Conservation (phyloP, 2,888 invertebrate genomes). For the Mermis nigrescens region DNA sequence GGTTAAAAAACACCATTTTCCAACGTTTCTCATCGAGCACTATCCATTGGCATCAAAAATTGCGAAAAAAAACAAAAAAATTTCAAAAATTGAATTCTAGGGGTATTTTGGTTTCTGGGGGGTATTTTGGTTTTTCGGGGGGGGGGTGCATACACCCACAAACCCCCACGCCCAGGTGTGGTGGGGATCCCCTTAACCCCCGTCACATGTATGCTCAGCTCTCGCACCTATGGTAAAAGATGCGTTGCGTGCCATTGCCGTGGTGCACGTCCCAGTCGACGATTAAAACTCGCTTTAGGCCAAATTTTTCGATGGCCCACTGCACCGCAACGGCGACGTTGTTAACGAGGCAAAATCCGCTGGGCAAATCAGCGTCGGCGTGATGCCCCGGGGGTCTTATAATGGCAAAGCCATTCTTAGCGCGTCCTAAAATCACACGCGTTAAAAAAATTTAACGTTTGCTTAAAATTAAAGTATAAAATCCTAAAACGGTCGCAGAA, state of each 20-base stretch:
- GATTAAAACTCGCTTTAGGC: conserved; percentile 63
- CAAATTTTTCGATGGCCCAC: not conserved
- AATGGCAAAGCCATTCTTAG: conserved; percentile 68
- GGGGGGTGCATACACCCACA: no score
- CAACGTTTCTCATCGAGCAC: no score
- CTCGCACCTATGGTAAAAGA: conserved; percentile 13
- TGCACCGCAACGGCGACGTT: conserved; percentile 74
- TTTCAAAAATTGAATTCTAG: no score
- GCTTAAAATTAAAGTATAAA: not conserved
- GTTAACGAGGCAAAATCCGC: conserved; percentile 93
- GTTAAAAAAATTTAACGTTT: not conserved
- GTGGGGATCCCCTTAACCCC: no score
- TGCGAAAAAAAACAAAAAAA: no score
- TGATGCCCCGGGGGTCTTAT: conserved; percentile 72
- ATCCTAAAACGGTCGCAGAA: no score
- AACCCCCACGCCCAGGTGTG: no score
- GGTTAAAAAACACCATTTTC: no score
- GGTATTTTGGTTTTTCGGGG: no score
- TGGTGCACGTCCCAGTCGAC: conserved; percentile 59
- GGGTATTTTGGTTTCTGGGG: no score
- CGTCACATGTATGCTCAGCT: no score
- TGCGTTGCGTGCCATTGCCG: conserved; percentile 13
- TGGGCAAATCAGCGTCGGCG: conserved; percentile 53
- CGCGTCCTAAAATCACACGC: not conserved
- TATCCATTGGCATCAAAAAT: no score